Base-by-base conservation (phyloP, 2,888 invertebrate species). In the Leuctra nigra region DNA sequence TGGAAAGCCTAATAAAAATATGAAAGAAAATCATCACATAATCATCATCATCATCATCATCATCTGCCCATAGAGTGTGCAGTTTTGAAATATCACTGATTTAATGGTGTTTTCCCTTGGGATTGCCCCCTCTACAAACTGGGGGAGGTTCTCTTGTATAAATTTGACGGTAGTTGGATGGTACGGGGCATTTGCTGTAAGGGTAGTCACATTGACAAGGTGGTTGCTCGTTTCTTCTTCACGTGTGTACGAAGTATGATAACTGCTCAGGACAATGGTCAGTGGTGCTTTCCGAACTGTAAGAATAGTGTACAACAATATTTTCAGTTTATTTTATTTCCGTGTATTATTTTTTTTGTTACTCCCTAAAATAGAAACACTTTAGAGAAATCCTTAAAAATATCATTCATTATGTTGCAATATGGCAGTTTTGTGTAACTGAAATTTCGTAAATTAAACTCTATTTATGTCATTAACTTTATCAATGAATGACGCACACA, bases 31-130 rank as follows among this genome's bases (percentile, higher is more conserved):
- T n/a, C n/a, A n/a, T n/a, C n/a, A n/a, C n/a, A n/a, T n/a, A n/a
- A n/a, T n/a, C n/a, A n/a, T 41, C 36, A 41, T 56, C 24, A 41
- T 56, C 33, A 56, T 52, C 56, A 54, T 54, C 54, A 52, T 56
- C 52, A 56, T 35, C 35, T 36, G 39, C 35, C 38, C 54, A 14
- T 20, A 23, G 53, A 54, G 54, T 47, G 54, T 46, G 54, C 29
- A 44, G 46, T 25, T 33, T 33, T 33, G 54, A 61, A 61, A 61
- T 61, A 61, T 59, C 61, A 61, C 57, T 56, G 57, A 61, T 59
- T 59, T 61, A 61, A 61, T 61, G 59, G 57, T 54, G 36, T 11
- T 14, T 14, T 57, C 61, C 61, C 61, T 22, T 6, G 61, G 59
- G 61, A 61, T 20, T 9, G 4, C 9, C 35, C 48, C 29, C 44